Percentiles rank a stretch among this genome's conserved stretches.
Evolutionary conservation across 2,797 vertebrate genomes (phyloP).

Genomic region (Bradypodion ventrale): DNA sequence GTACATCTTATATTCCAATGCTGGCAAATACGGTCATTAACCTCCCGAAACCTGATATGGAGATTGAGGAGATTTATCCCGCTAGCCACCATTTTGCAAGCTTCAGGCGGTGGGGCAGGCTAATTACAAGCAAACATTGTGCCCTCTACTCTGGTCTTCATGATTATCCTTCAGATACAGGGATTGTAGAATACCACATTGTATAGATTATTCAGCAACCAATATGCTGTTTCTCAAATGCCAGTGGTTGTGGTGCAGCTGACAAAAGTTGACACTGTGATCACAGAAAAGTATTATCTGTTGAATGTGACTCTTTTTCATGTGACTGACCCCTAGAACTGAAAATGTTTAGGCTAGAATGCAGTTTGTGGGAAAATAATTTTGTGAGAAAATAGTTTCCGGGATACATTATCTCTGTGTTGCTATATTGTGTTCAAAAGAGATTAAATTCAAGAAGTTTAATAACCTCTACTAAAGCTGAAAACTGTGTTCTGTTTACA

Average conservation of each 20-base stretch:
- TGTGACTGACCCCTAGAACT: neutral
- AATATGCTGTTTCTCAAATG: neutral
- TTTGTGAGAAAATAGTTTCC: slow-evolving; percentile 27
- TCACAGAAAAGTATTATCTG: neutral
- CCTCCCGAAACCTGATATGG: too few species aligned
- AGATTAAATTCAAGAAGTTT: neutral
- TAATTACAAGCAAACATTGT: neutral
- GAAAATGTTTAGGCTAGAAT: neutral
- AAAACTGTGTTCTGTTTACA: slow-evolving; percentile 27
- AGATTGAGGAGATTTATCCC: too few species aligned
- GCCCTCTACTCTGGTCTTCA: neutral
- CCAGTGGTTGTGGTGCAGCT: neutral
- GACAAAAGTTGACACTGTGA: neutral
- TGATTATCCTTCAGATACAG: neutral
- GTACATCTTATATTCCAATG: too few species aligned
- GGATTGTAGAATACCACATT: neutral
- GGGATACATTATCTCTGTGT: slow-evolving; percentile 39
- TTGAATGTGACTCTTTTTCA: neutral
- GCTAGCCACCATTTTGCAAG: too few species aligned
- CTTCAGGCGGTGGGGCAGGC: neutral
- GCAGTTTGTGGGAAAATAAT: neutral
- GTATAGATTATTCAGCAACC: neutral
- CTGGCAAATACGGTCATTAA: too few species aligned
- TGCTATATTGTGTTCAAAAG: neutral
- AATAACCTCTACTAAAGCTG: slow-evolving; percentile 30